phyloP scores from a whole-genome alignment of 2,797 vertebrate species.

The Percopsis omiscomaycus region DNA sequence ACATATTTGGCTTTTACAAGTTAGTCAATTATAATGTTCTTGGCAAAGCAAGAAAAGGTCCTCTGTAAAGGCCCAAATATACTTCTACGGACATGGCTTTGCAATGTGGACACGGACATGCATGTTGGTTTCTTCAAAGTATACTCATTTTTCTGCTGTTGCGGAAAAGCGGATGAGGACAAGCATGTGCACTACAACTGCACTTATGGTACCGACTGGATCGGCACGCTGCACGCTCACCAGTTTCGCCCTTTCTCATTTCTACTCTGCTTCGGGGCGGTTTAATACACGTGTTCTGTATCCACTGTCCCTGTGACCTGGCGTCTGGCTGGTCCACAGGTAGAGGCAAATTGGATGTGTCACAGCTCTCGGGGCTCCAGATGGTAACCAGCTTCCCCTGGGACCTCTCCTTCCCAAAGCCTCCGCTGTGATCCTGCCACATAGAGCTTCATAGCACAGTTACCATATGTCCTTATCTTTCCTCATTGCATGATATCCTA shows the following conservation, averaged over 20 bases:
- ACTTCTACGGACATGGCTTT: too few relatives aligned
- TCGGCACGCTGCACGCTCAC: too few relatives aligned
- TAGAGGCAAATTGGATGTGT: conserved; percentile 75
- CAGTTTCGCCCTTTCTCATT: background rate
- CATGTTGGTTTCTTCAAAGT: too few relatives aligned
- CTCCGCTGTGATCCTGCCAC: conserved; percentile 62
- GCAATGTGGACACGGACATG: too few relatives aligned
- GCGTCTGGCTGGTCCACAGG: conserved; percentile 55
- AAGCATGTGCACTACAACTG: too few relatives aligned
- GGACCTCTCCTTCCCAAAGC: conserved; percentile 50
- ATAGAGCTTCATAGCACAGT: conserved; percentile 57
- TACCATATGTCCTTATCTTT: conserved; percentile 58
- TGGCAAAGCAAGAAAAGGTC: too few relatives aligned
- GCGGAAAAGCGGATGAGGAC: too few relatives aligned
- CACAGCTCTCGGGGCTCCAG: conserved; percentile 64
- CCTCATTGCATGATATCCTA: conserved; percentile 21
- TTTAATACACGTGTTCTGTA: conserved; percentile 32
- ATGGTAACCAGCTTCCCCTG: conserved; percentile 64
- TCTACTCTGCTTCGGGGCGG: conserved; percentile 10
- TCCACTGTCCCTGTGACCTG: conserved; percentile 33
- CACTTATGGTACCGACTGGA: too few relatives aligned
- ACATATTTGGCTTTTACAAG: too few relatives aligned
- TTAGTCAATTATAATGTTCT: too few relatives aligned
- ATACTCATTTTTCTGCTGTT: too few relatives aligned
- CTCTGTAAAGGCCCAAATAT: too few relatives aligned